Percentiles rank a stretch among this genome's conserved stretches.
Evolutionary conservation across 2,113 vertebrate genomes (phyloP).

Genomic region (Nicator chloris): DNA sequence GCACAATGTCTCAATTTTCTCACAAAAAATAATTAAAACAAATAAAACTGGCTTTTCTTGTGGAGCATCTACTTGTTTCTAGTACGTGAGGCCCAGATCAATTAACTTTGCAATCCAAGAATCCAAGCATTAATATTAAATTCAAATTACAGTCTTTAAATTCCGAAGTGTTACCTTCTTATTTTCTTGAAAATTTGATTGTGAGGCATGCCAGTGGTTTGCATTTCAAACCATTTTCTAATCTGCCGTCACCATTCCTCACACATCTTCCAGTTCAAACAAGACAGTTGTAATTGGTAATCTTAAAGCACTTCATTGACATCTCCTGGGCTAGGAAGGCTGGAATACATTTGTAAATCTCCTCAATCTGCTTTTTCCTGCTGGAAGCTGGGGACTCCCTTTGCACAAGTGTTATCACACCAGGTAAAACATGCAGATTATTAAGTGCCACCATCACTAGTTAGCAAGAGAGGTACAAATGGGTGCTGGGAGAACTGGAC

Average conservation of each 20-base stretch:
- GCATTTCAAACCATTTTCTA: conserved; percentile 67
- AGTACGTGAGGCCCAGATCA: conserved; percentile 51
- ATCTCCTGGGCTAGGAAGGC: background rate
- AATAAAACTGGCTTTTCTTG: conserved; percentile 22
- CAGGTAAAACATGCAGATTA: background rate
- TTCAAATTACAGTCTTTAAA: conserved; percentile 66
- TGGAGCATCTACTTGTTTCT: conserved; percentile 62
- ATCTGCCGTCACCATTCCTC: background rate
- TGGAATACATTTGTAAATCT: background rate
- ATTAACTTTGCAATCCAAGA: conserved; percentile 41
- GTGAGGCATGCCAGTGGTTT: conserved; percentile 38
- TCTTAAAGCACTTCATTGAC: background rate
- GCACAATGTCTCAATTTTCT: conserved; percentile 59
- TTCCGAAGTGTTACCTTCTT: conserved; percentile 37
- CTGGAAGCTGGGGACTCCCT: background rate
- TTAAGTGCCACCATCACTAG: background rate
- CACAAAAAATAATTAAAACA: background rate
- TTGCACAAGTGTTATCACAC: background rate
- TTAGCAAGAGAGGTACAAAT: background rate
- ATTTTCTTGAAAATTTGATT: conserved; percentile 67
- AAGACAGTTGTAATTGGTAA: background rate
- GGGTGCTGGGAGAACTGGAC: background rate
- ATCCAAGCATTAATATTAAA: conserved; percentile 63
- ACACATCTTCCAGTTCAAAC: background rate
- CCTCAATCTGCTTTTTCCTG: background rate